phyloP scores from a whole-genome alignment of 2,113 vertebrate genomes.

The Dasypus novemcinctus region DNA sequence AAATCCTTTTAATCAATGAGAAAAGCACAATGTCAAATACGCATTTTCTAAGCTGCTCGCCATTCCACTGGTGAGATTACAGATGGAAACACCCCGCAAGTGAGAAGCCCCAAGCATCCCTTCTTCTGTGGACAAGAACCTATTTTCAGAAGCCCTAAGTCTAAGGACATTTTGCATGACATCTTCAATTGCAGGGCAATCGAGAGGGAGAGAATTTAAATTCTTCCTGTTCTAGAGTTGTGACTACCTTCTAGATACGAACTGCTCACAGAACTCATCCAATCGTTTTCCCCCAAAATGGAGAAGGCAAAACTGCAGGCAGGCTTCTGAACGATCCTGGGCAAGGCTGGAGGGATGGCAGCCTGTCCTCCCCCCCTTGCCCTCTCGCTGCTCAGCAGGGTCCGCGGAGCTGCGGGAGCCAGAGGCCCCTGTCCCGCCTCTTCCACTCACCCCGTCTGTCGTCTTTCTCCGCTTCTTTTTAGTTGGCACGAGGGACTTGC shows the following conservation, averaged over 20 bases:
- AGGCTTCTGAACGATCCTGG: accelerated
- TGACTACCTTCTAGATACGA: not conserved
- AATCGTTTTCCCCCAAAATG: not conserved
- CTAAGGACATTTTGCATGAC: not conserved
- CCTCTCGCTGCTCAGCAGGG: accelerated
- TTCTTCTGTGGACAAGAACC: not conserved
- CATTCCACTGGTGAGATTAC: not conserved
- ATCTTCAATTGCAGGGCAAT: not conserved
- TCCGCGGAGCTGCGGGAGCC: too few species aligned
- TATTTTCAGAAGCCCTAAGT: not conserved
- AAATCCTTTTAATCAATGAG: not conserved
- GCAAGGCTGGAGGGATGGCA: accelerated
- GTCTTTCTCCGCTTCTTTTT: slow-evolving; percentile 96
- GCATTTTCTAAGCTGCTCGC: not conserved
- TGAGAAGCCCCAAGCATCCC: not conserved
- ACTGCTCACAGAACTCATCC: not conserved
- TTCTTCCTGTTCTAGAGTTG: not conserved
- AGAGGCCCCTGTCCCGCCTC: too few species aligned
- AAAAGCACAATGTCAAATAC: not conserved
- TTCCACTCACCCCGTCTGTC: slow-evolving; percentile 87
- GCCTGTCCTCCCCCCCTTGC: accelerated
- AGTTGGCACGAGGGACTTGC: slow-evolving; percentile 88
- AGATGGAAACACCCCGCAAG: not conserved
- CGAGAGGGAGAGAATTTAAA: not conserved
- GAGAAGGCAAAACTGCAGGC: accelerated